A percentile compares a stretch with the other conserved stretches of the same genome.
phyloP scores from a whole-genome alignment of 2,888 invertebrate species.

The Mythimna albipuncta region DNA sequence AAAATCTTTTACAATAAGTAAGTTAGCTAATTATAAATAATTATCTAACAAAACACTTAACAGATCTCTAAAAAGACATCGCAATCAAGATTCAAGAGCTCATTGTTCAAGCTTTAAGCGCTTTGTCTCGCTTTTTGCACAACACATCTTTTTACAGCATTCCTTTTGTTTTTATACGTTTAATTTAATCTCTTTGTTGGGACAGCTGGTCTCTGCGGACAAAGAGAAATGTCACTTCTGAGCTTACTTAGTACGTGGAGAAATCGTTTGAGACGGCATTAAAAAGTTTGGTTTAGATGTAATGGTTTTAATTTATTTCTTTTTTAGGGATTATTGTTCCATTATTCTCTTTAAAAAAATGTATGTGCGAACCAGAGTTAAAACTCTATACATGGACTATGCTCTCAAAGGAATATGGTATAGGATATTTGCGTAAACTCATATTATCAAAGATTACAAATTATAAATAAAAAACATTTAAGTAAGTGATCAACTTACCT shows the following conservation, averaged over 20 bases:
- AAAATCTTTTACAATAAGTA: neutral
- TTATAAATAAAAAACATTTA: no score
- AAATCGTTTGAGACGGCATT: conserved; percentile 39
- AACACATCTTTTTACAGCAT: conserved; percentile 67
- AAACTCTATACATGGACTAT: neutral
- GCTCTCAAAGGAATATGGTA: no score
- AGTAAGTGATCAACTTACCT: no score
- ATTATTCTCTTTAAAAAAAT: neutral
- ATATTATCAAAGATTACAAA: no score
- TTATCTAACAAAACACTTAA: conserved; percentile 42
- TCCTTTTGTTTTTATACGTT: conserved; percentile 72
- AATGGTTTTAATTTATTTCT: conserved; percentile 30
- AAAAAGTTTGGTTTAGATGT: conserved; percentile 49
- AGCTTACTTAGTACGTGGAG: conserved; percentile 54
- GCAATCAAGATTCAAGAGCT: conserved; percentile 59
- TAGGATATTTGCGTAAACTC: no score
- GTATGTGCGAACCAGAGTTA: neutral
- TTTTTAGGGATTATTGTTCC: neutral
- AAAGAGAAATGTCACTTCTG: conserved; percentile 74
- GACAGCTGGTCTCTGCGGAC: conserved; percentile 79
- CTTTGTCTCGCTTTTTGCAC: conserved; percentile 58
- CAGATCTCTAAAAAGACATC: conserved; percentile 33
- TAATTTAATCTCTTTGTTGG: conserved; percentile 84
- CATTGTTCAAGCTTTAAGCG: conserved; percentile 52
- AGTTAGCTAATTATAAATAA: conserved; percentile 35